Conservation (phyloP, 2,797 vertebrate species). For the Eutrigla gurnardus region DNA sequence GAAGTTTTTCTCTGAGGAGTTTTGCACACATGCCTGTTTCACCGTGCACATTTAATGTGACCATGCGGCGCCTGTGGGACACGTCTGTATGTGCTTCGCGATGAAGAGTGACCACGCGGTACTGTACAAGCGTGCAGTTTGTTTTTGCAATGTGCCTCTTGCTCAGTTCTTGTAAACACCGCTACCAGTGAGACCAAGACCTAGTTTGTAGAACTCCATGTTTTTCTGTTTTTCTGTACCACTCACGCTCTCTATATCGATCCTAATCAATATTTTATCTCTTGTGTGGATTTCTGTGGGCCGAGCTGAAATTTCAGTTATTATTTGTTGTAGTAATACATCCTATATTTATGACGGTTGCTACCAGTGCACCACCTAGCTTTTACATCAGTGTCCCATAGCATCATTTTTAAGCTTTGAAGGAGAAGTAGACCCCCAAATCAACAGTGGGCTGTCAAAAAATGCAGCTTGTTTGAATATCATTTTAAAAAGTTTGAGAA, state of each 20-base stretch:
- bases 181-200: constrained; percentile 43
- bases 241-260: constrained; percentile 30
- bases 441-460: constrained; percentile 10
- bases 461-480: background rate
- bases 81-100: constrained; percentile 18
- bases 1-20: constrained; percentile 37
- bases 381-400: constrained; percentile 35
- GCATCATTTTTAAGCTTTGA: constrained; percentile 30
- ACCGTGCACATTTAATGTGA: constrained; percentile 39
- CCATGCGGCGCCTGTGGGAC: constrained; percentile 27
- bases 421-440: constrained; percentile 4
- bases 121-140: constrained; percentile 27
- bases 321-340: constrained; percentile 42
- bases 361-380: constrained; percentile 17
- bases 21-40: constrained; percentile 30
- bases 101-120: background rate
- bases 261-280: constrained; percentile 63
- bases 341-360: constrained; percentile 54
- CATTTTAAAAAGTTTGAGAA: background rate
- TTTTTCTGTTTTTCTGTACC: constrained; percentile 24
- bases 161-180: constrained; percentile 49
- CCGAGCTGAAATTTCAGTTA: constrained; percentile 26
- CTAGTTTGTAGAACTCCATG: constrained; percentile 41
- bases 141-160: constrained; percentile 36
- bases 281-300: constrained; percentile 39